phyloP scores from a whole-genome alignment of 2,797 vertebrate species.

The Hozukius guyotensis region DNA sequence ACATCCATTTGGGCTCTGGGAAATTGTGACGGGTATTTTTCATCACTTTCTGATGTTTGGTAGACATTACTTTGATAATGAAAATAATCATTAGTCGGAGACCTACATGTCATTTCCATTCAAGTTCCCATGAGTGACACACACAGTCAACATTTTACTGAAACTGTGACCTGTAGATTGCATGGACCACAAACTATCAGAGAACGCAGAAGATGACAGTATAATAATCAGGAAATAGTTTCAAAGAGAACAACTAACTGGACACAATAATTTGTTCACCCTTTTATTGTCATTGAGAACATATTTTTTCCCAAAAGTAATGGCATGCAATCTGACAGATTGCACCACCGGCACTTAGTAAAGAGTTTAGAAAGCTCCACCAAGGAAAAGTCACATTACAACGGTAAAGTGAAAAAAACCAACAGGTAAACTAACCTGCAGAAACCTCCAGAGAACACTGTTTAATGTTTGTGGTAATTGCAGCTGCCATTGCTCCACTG shows the following conservation, averaged over 20 bases:
- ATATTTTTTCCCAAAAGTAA: conserved; percentile 16
- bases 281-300: conserved; percentile 55
- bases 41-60: too few relatives aligned
- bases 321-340: not conserved
- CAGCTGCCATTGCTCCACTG: conserved; percentile 42
- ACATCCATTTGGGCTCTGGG: not conserved
- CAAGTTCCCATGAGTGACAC: not conserved
- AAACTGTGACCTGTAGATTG: not conserved
- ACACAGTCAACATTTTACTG: not conserved
- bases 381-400: not conserved
- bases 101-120: not conserved
- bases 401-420: not conserved
- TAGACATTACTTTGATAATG: not conserved
- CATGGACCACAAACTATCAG: not conserved
- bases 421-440: conserved; percentile 6
- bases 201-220: not conserved
- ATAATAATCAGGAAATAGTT: not conserved
- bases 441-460: conserved; percentile 44
- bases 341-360: not conserved
- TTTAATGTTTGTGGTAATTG: conserved; percentile 17
- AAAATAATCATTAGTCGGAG: not conserved
- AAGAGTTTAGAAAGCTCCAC: not conserved
- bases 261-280: conserved; percentile 11
- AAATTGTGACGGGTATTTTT: too few relatives aligned
- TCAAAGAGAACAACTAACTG: not conserved